phyloP scores from a whole-genome alignment of 1,140 invertebrate genomes.

The Lordiphosa clarofinis region DNA sequence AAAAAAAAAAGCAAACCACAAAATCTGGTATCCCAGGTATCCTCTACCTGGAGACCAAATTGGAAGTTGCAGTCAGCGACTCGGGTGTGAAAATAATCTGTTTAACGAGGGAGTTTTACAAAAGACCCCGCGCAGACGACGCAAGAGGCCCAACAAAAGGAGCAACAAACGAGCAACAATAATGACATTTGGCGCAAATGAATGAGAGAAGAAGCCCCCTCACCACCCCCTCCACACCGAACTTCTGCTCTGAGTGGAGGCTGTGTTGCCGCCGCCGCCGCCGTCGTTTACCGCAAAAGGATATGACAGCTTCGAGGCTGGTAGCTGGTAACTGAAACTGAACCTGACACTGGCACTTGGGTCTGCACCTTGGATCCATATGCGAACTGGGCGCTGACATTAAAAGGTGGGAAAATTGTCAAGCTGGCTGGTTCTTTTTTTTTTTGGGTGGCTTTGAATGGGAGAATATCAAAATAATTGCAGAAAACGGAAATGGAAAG shows the following conservation, averaged over 20 bases:
- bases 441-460: neutral
- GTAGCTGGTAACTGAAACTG: slow-evolving; percentile 27
- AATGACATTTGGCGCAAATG: slow-evolving; percentile 78
- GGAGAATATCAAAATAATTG: slow-evolving; percentile 14
- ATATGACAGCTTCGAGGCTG: slow-evolving; percentile 57
- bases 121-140: slow-evolving; percentile 55
- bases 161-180: slow-evolving; percentile 74
- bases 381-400: slow-evolving; percentile 7
- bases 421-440: slow-evolving; percentile 5
- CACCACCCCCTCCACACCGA: neutral
- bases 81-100: slow-evolving; percentile 75
- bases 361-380: slow-evolving; percentile 1
- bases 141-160: slow-evolving; percentile 20
- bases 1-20: slow-evolving; percentile 15
- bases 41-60: slow-evolving; percentile 20
- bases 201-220: slow-evolving; percentile 56
- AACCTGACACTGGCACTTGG: slow-evolving; percentile 30
- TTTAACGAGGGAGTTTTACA: slow-evolving; percentile 77
- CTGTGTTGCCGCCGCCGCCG: neutral
- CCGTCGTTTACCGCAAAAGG: slow-evolving; percentile 61
- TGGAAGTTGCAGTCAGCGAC: slow-evolving; percentile 27
- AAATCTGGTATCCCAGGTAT: slow-evolving; percentile 6
- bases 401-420: slow-evolving; percentile 40
- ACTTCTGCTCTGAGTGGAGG: neutral
- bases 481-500: neutral